Percentiles rank a stretch among this genome's conserved stretches.
Evolutionary conservation across 1,140 invertebrate genomes (phyloP).

Genomic region (Harlomillsia oculata): DNA sequence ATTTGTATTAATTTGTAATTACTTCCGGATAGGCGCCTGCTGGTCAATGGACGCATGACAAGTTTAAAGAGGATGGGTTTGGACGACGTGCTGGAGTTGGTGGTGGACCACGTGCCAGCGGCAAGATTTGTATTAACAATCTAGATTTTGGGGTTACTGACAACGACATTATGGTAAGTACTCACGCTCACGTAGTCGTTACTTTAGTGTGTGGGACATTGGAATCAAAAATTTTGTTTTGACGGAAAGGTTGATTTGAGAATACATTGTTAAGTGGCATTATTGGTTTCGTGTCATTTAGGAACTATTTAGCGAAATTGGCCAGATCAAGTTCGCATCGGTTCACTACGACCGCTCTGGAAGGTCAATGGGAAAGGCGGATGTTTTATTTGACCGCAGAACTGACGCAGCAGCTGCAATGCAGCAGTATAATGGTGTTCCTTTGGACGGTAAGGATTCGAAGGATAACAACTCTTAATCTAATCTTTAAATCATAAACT

Average conservation of each 20-base stretch:
- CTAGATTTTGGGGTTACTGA: slow-evolving; percentile 34
- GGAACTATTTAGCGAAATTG: slow-evolving; percentile 96
- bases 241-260: not conserved
- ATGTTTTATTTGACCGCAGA: slow-evolving; percentile 87
- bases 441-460: slow-evolving; percentile 66
- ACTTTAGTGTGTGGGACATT: too few relatives aligned
- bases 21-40: slow-evolving; percentile 22
- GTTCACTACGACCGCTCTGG: slow-evolving; percentile 97
- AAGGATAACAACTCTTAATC: not conserved
- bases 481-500: not conserved
- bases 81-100: slow-evolving; percentile 12
- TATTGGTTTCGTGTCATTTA: slow-evolving; percentile 38
- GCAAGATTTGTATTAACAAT: slow-evolving; percentile 33
- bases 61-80: slow-evolving; percentile 29
- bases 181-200: not conserved
- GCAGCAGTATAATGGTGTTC: slow-evolving; percentile 96
- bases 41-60: slow-evolving; percentile 35
- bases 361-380: slow-evolving; percentile 87
- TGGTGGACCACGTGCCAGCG: slow-evolving; percentile 5
- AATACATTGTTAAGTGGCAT: not conserved
- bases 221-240: too few relatives aligned
- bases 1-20: not conserved
- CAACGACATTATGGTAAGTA: slow-evolving; percentile 33
- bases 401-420: slow-evolving; percentile 89
- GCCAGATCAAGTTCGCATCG: slow-evolving; percentile 79